Evolutionary conservation across 1,140 invertebrate species (phyloP), one percentile per base, ranked within the genome.

Genomic region (Cotesia glomerata): DNA sequence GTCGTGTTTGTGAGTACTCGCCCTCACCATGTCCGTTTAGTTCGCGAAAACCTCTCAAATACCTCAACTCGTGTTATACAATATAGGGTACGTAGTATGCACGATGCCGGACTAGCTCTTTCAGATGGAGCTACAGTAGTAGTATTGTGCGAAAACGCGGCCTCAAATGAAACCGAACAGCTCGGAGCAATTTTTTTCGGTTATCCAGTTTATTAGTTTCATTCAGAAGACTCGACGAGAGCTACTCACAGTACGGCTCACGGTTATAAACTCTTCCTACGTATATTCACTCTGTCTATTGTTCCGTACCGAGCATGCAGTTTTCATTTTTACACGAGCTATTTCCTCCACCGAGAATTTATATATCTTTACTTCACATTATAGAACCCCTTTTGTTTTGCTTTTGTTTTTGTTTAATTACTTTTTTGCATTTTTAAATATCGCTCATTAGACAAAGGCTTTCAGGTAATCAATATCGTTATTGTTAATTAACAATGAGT

Each of bases 141-240:
- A 73, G 76, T 76, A 85, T 85, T 85, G 82, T 82, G 78, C 74
- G 75, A 70, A 78, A 81, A 79, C 78, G 75, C 66, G 64, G 67
- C 35, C 71, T 74, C 74, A 83, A 85, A 85, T 84, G 80, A 84
- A 85, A 79, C 81, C 79, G 78, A 81, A 84, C 82, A 82, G 82
- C 84, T 83, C 78, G 81, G 77, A 86, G 84, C 84, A 80, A 83
- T 84, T 86, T 86, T 83, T 84, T 75, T 84, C 82, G 76, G 84
- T 84, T 84, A 83, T 83, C 81, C 83, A 82, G 84, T 85, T 45
- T 84, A 85, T 84, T 83, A 86, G 84, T 84, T 84, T 80, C 80
- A 84, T 85, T 86, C 82, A 81, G 78, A 71, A 76, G 79, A 79
- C 34, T 52, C 45, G 13, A 67, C 39, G 62, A 49, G 39, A 45